Conservation (phyloP, 2,888 invertebrate genomes). For the Pyralis farinalis region DNA sequence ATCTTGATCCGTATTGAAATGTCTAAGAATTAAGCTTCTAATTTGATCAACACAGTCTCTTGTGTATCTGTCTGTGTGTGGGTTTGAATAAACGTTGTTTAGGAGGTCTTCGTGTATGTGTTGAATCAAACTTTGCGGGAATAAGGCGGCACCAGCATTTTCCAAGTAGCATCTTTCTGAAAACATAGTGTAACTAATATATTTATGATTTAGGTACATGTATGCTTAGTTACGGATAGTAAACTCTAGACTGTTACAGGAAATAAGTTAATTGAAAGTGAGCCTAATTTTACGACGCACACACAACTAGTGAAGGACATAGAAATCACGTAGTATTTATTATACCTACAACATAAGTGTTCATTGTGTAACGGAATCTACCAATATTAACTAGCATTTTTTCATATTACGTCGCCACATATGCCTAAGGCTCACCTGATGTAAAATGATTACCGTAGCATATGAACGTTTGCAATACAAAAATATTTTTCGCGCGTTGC, state of each 20-base stretch:
- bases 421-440: too few species aligned
- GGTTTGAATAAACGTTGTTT: constrained; percentile 92
- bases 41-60: constrained; percentile 92
- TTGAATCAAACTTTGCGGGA: constrained; percentile 87
- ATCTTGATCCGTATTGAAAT: constrained; percentile 90
- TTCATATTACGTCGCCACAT: too few species aligned
- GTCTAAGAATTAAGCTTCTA: constrained; percentile 89
- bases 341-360: too few species aligned
- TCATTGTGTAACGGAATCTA: too few species aligned
- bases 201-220: background rate
- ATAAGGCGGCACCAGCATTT: constrained; percentile 93
- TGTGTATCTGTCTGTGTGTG: constrained; percentile 92
- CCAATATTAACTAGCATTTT: too few species aligned
- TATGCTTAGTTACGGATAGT: background rate
- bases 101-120: constrained; percentile 83
- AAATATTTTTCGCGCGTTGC: too few species aligned
- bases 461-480: too few species aligned
- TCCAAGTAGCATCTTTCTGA: constrained; percentile 91
- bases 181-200: constrained; percentile 21
- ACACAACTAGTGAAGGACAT: background rate
- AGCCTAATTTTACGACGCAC: too few species aligned
- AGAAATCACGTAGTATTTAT: too few species aligned
- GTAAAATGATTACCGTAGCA: too few species aligned
- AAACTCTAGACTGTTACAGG: too few species aligned
- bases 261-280: too few species aligned